Conservation (phyloP, 2,113 vertebrate species). For the Chloropsis cyanopogon region DNA sequence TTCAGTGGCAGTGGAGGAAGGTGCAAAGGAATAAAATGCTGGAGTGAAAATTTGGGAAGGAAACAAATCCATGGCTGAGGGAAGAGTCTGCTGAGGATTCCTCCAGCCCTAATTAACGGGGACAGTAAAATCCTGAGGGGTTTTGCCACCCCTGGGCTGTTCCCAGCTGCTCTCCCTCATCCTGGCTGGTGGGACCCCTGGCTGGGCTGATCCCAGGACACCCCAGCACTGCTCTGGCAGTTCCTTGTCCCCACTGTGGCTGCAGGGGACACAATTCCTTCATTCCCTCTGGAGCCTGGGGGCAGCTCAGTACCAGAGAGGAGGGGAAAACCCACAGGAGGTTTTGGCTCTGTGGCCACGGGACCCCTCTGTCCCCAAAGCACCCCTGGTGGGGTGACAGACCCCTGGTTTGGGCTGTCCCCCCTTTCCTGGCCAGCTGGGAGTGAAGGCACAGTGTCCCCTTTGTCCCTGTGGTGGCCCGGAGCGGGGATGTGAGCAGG, state of each 20-base stretch:
- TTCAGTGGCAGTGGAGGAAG: neutral
- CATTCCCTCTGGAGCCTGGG: neutral
- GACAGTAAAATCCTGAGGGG: neutral
- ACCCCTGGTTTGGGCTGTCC: neutral
- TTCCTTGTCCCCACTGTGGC: neutral
- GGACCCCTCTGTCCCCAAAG: neutral
- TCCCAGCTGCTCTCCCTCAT: neutral
- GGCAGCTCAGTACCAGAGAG: neutral
- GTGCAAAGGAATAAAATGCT: accelerated
- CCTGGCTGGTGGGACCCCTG: neutral
- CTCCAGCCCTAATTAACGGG: neutral
- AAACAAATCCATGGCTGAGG: neutral
- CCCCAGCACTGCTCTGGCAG: too few species aligned
- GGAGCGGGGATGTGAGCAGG: neutral
- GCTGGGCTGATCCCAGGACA: neutral
- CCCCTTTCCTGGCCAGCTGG: neutral
- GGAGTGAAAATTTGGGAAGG: neutral
- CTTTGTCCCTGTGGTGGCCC: neutral
- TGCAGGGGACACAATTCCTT: neutral
- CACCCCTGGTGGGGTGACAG: neutral
- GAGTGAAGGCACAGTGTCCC: neutral
- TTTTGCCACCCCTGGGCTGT: neutral
- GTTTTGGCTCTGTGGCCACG: accelerated
- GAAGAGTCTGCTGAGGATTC: neutral
- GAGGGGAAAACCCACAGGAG: neutral